Conservation (phyloP, 2,797 vertebrate genomes). For the Catostomus latipinnis region DNA sequence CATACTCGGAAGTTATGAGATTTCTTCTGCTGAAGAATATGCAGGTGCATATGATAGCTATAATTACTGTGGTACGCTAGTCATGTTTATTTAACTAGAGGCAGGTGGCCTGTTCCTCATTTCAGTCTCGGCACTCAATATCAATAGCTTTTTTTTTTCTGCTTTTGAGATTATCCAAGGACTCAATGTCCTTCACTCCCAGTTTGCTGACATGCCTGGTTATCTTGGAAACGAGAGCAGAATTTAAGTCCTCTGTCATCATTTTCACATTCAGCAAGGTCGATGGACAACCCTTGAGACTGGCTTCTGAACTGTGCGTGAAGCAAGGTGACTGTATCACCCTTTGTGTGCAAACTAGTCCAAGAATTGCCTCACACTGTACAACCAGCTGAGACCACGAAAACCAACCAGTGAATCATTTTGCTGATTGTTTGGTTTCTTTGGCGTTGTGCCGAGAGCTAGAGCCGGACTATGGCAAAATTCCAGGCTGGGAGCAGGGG, state of each 20-base stretch:
- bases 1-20: no score
- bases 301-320: conserved; percentile 60
- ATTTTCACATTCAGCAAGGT: conserved; percentile 62
- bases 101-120: conserved; percentile 1
- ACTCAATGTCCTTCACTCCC: conserved; percentile 67
- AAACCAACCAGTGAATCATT: no score
- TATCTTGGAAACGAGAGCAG: conserved; percentile 66
- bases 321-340: conserved; percentile 45
- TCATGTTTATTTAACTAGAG: conserved; percentile 31
- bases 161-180: conserved; percentile 66
- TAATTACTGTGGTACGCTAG: neutral
- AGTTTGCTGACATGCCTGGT: conserved; percentile 71
- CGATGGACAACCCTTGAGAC: conserved; percentile 68
- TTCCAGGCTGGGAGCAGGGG: no score
- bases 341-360: neutral
- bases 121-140: conserved; percentile 11
- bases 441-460: no score
- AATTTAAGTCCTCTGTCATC: conserved; percentile 72
- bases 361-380: conserved; percentile 1
- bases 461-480: no score
- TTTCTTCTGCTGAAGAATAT: neutral
- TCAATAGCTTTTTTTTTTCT: conserved; percentile 26
- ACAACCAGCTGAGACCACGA: neutral
- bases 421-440: no score
- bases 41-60: conserved; percentile 19